Conservation (phyloP, 2,113 vertebrate genomes). For the Otis tarda region DNA sequence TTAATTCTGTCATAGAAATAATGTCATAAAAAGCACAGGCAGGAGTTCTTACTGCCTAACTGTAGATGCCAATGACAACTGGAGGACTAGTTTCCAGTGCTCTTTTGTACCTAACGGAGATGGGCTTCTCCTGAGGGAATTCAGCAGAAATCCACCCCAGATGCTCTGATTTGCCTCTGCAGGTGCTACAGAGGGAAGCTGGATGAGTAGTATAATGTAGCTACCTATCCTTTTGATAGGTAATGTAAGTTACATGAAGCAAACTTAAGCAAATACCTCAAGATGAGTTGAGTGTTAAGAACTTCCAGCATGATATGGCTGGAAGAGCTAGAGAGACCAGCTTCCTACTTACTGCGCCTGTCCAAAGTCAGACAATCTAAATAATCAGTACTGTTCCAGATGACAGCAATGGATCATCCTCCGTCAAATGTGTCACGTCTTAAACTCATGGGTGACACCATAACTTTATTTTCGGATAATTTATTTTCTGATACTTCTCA, state of each 20-base stretch:
- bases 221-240: background rate
- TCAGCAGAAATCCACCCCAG: background rate
- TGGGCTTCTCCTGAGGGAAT: background rate
- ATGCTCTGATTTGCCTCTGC: background rate
- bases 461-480: background rate
- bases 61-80: background rate
- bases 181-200: background rate
- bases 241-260: background rate
- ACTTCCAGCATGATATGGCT: background rate
- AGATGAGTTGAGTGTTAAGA: background rate
- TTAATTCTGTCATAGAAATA: background rate
- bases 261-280: background rate
- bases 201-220: background rate
- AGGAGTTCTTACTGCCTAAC: background rate
- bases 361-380: background rate
- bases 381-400: background rate
- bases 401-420: background rate
- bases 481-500: background rate
- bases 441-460: background rate
- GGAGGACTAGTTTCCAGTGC: background rate
- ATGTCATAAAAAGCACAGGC: background rate
- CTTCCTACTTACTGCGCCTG: background rate
- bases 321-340: background rate
- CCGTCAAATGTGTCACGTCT: background rate
- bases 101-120: background rate